Evolutionary conservation across 2,113 vertebrate species (phyloP).

Genomic region (Sebastes fasciatus): DNA sequence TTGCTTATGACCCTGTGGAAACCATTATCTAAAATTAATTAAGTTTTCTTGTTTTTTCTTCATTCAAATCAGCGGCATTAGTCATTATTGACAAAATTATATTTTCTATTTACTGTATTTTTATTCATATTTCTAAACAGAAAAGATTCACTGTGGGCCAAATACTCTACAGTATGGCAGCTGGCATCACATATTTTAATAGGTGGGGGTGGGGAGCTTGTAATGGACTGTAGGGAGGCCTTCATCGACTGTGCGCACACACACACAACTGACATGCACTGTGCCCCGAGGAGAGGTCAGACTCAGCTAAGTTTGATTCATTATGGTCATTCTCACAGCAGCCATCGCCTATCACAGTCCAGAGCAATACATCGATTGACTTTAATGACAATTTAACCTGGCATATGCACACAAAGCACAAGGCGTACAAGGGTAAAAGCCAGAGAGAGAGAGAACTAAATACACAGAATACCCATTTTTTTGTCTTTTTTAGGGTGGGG

Average conservation of each 20-base stretch:
- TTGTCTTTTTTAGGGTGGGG: too few relatives aligned
- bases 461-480: neutral
- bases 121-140: neutral
- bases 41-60: neutral
- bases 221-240: conserved; percentile 70
- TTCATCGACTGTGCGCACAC: conserved; percentile 52
- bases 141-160: neutral
- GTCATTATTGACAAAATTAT: neutral
- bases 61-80: neutral
- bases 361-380: conserved; percentile 44
- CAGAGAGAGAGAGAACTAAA: neutral
- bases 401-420: neutral
- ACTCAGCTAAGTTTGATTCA: conserved; percentile 50
- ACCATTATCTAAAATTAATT: neutral
- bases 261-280: conserved; percentile 7
- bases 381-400: conserved; percentile 56
- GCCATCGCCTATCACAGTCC: conserved; percentile 24
- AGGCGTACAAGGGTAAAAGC: neutral
- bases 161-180: neutral
- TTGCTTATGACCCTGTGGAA: neutral
- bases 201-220: conserved; percentile 23
- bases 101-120: neutral
- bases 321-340: conserved; percentile 29
- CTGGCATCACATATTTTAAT: conserved; percentile 24
- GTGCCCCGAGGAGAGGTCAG: conserved; percentile 65